These are phyloP conservation scores for Abramis brama DNA, from an alignment of 2,113 vertebrate species.

Conservation along the genomic window DNA sequence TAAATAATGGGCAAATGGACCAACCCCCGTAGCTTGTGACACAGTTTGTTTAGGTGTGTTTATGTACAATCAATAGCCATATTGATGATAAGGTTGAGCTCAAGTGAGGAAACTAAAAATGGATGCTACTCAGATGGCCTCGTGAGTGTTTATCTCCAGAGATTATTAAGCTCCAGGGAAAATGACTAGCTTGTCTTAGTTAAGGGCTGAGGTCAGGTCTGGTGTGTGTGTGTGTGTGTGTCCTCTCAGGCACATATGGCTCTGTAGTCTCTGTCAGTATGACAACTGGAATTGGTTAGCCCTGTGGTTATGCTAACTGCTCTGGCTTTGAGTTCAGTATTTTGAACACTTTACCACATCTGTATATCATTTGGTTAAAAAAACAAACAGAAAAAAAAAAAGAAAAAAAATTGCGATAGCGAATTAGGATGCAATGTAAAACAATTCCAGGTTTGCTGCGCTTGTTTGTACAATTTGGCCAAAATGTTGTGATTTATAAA, in stretches of 20 bases:
- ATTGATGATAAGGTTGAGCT: constrained; percentile 27
- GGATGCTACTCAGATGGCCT: constrained; percentile 41
- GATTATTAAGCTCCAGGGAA: constrained; percentile 40
- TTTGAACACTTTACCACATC: neutral
- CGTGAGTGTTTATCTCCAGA: constrained; percentile 50
- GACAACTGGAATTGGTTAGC: constrained; percentile 12
- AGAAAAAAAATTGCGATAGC: too few relatives aligned
- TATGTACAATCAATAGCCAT: constrained; percentile 33
- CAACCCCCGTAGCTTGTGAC: neutral
- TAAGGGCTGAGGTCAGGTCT: constrained; percentile 45
- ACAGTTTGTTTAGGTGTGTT: constrained; percentile 4
- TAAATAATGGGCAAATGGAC: neutral
- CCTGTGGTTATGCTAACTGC: neutral
- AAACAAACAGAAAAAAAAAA: too few relatives aligned
- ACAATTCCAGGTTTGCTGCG: neutral
- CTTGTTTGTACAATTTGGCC: neutral
- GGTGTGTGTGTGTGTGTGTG: neutral
- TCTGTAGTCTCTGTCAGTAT: constrained; percentile 33
- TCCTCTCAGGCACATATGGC: constrained; percentile 13
- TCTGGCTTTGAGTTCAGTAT: neutral
- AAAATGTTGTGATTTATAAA: neutral
- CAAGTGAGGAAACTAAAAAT: constrained; percentile 55
- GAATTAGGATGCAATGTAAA: too few relatives aligned
- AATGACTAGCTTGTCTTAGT: constrained; percentile 28
- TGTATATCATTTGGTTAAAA: neutral